Evolutionary conservation across 2,797 vertebrate genomes (phyloP), one percentile per base, ranked within the genome.

Genomic region (Distichodus sexfasciatus): DNA sequence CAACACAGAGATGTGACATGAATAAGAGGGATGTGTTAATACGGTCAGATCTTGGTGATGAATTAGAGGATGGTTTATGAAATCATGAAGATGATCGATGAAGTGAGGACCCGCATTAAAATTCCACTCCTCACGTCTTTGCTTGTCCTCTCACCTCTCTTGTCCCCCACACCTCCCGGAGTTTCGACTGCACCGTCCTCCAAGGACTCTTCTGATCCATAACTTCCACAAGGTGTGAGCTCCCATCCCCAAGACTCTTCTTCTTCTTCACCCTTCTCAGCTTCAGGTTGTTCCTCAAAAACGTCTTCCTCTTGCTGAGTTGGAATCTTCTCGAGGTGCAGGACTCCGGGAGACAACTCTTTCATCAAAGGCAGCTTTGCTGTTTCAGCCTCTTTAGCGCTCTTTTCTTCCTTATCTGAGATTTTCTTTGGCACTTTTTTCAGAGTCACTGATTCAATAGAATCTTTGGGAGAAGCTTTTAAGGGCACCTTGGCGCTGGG

Each of bases 111-210:
- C 54, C 46, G 50, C 12, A 75, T 35, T n/a, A 77, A 85, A 40
- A 60, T 80, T 59, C 74, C 82, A 26, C 11, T 74, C 78, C 84
- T 84, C 76, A 82, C 73, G 80, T 79, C 75, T 55, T 62, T 75
- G 15, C 61, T 69, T 48, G 72, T 83, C 77, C 54, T 81, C 93
- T 96, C 94, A 96, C 94, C 94, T 95, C 86, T 86, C 86, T 87
- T 93, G 74, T 79, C 72, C 23, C 74, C 85, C 76, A 91, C 87
- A 6, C 46, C 71, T 72, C 85, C 90, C 73, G 94, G 93, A 81
- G 90, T 90, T 76, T 95, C 89, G 78, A 90, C 1, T 15, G 79
- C 82, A 50, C 86, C 90, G 28, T 75, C 76, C 35, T 87, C 71
- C 54, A 58, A 72, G 77, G 81, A 82, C 44, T 86, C 90, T 24